Conservation (phyloP, 2,113 vertebrate genomes). For the Leucosticte australis region DNA sequence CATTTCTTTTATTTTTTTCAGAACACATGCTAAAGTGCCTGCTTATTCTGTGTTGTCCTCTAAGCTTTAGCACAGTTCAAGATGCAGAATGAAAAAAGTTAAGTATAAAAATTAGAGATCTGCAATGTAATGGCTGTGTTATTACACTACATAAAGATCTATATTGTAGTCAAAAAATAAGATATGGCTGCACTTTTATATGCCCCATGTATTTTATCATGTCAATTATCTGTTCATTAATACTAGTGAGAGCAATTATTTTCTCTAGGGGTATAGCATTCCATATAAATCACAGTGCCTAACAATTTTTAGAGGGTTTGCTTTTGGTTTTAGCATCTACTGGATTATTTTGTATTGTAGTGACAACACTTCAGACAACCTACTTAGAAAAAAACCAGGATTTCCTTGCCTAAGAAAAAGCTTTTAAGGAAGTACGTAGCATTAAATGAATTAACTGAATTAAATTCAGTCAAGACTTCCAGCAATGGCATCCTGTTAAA, state of each 20-base stretch:
- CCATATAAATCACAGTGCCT: not conserved
- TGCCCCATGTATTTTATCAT: not conserved
- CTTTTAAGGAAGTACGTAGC: not conserved
- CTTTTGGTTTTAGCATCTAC: not conserved
- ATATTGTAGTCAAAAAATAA: conserved; percentile 20
- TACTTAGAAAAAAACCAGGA: not conserved
- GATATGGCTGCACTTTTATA: not conserved
- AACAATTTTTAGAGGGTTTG: not conserved
- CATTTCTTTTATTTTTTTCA: not conserved
- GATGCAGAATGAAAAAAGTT: not conserved
- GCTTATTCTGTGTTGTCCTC: not conserved
- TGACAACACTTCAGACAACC: not conserved
- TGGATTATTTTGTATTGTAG: not conserved
- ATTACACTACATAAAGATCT: not conserved
- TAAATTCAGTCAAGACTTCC: not conserved
- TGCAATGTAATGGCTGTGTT: not conserved
- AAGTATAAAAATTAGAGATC: not conserved
- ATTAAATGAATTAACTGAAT: not conserved
- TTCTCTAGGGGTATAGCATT: conserved; percentile 3
- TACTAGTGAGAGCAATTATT: conserved; percentile 22
- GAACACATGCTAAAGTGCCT: not conserved
- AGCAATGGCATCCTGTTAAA: not conserved
- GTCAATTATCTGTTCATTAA: conserved; percentile 32
- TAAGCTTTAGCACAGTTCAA: not conserved
- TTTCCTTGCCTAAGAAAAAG: not conserved